These are phyloP conservation scores for Pedionomus torquatus DNA, from an alignment of 2,113 vertebrate genomes.

Conservation along the genomic window DNA sequence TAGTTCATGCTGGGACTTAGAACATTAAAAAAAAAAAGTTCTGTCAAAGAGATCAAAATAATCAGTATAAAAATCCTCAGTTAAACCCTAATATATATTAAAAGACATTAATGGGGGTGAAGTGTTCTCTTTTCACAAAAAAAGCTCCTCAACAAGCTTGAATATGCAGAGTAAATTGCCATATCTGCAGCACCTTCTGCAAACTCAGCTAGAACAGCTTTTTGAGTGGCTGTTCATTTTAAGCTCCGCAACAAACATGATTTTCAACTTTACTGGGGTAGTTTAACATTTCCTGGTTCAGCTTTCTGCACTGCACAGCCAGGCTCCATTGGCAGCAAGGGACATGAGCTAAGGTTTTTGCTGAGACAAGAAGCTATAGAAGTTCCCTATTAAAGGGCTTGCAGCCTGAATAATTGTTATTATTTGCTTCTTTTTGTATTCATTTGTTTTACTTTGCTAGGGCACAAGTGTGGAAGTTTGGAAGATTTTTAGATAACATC, in stretches of 20 bases:
- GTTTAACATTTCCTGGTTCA: neutral
- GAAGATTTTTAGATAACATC: neutral
- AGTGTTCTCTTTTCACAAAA: neutral
- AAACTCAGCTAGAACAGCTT: neutral
- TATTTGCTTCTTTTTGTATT: neutral
- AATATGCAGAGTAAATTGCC: accelerated
- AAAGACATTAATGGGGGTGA: neutral
- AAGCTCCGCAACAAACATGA: neutral
- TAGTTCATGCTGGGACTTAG: neutral
- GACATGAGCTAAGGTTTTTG: neutral
- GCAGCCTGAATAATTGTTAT: neutral
- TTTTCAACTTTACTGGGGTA: neutral
- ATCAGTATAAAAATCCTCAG: neutral
- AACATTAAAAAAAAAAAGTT: neutral
- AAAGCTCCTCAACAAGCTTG: neutral
- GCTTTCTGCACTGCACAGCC: neutral
- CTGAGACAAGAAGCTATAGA: neutral
- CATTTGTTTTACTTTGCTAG: neutral
- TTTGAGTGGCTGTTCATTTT: neutral
- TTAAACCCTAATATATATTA: neutral
- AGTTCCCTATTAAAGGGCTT: neutral
- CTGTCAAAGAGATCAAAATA: neutral
- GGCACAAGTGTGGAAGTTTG: neutral
- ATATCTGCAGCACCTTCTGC: neutral
- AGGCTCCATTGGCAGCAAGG: neutral